These are phyloP conservation scores for Montifringilla adamsi DNA, from an alignment of 2,113 vertebrate genomes.

Conservation along the genomic window DNA sequence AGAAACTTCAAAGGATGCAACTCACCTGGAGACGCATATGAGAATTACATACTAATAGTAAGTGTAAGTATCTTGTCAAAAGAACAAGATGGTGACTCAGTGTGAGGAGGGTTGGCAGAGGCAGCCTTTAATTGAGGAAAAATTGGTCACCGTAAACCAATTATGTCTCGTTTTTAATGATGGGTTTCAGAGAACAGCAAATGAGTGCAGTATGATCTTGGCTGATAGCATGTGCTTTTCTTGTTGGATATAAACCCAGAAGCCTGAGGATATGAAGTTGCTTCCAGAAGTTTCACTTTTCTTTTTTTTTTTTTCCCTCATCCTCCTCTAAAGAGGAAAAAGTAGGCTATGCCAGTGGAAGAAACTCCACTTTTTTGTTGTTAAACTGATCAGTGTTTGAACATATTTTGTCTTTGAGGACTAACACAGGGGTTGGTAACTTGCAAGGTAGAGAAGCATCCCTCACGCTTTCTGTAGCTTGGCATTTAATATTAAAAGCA, in stretches of 20 bases:
- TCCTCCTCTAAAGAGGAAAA: background rate
- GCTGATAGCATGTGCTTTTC: background rate
- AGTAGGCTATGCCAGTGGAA: background rate
- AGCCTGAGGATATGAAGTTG: background rate
- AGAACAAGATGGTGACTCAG: background rate
- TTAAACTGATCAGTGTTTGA: background rate
- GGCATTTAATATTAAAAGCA: constrained; percentile 72
- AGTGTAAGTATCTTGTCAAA: background rate
- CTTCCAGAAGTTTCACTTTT: background rate
- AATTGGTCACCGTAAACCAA: constrained; percentile 8
- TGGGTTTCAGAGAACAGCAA: constrained; percentile 4
- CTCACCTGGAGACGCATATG: background rate
- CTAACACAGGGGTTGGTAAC: background rate
- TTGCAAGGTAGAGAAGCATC: background rate
- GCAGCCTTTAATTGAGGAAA: background rate
- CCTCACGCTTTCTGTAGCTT: constrained; percentile 29
- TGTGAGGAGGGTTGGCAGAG: background rate
- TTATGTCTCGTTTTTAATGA: constrained; percentile 21
- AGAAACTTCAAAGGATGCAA: background rate
- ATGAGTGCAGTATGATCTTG: constrained; percentile 2
- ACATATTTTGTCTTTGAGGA: background rate
- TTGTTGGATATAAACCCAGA: background rate
- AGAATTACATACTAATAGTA: background rate
- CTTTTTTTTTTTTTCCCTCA: background rate
- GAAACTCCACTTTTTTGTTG: background rate